Base-by-base conservation (phyloP, 2,888 invertebrate species). In the Didymodactylos carnosus region DNA sequence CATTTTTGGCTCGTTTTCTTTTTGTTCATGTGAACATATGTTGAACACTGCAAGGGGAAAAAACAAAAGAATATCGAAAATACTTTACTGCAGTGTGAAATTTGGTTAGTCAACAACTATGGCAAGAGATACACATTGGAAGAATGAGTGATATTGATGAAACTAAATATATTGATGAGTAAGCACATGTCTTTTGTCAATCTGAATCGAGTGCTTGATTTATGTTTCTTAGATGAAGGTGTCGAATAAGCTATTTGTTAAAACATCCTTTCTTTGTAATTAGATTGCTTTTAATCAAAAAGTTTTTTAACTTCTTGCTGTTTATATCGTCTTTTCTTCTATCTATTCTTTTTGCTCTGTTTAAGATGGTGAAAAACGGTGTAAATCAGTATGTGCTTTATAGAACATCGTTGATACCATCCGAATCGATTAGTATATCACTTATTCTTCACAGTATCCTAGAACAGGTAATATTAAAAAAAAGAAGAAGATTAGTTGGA, bases 361-460 rank as follows among this genome's bases (percentile, higher is more conserved):
- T 83, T 80, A 83, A 83, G 79, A 83, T 83, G 75, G 83, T 82
- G 23, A 81, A 82, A 76, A 82, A 83, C 77, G 83, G 83, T 7
- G 79, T 81, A 7, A 76, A 81, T n/a, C 80, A 80, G 73, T 83
- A 83, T 77, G 77, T 82, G 53, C 75, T 83, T 10, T 76, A 83
- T 8, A 76, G 78, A 75, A 82, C 83, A 80, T 79, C 79, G 76
- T 77, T 78, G 51, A 75, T 83, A 16, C 82, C 83, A 8, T 79
- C 79, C 75, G 82, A 83, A 78, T 80, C 81, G 77, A 80, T 79
- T 76, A 81, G 81, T 75, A 79, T 82, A 19, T 78, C 81, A 8
- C 78, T 82, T 5, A 78, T 83, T 41, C 77, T 83, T 79, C 79
- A 81, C 75, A 79, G 80, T 73, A 82, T 83, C 80, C 76, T 83